Evolutionary conservation across 2,797 vertebrate genomes (phyloP).

Genomic region (Pseudocheirus occidentalis): DNA sequence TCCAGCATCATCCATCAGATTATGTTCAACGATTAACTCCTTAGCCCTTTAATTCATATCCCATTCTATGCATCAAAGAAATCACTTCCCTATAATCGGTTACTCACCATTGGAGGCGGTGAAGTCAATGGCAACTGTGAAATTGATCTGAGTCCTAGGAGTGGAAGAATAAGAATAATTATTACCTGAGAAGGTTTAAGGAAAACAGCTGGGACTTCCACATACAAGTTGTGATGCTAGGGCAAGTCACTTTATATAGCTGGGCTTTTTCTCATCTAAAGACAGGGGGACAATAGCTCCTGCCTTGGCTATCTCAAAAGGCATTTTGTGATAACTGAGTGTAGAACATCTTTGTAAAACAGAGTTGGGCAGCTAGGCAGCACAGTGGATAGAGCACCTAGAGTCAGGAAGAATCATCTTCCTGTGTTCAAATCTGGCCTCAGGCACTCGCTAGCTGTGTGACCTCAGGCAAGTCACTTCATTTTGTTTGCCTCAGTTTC

Average conservation of each 20-base stretch:
- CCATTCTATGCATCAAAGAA: not conserved
- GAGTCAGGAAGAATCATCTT: not conserved
- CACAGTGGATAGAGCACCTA: not conserved
- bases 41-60: not conserved
- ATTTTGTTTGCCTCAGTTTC: not conserved
- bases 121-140: constrained; percentile 98
- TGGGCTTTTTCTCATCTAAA: not conserved
- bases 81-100: constrained; percentile 9
- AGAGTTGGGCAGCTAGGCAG: not conserved
- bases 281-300: not conserved
- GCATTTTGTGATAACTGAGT: not conserved
- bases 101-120: constrained; percentile 97
- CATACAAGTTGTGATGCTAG: not conserved
- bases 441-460: not conserved
- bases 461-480: not conserved
- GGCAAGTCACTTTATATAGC: not conserved
- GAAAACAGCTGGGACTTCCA: not conserved
- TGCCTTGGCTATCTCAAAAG: not conserved
- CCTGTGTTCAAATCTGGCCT: not conserved
- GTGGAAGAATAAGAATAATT: not conserved
- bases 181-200: constrained; percentile 7
- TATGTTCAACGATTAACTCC: not conserved
- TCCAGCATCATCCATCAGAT: not conserved
- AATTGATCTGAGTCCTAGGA: constrained; percentile 96
- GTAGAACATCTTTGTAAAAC: not conserved